Conservation (phyloP, 2,113 vertebrate species). For the Hippocampus barbouri region DNA sequence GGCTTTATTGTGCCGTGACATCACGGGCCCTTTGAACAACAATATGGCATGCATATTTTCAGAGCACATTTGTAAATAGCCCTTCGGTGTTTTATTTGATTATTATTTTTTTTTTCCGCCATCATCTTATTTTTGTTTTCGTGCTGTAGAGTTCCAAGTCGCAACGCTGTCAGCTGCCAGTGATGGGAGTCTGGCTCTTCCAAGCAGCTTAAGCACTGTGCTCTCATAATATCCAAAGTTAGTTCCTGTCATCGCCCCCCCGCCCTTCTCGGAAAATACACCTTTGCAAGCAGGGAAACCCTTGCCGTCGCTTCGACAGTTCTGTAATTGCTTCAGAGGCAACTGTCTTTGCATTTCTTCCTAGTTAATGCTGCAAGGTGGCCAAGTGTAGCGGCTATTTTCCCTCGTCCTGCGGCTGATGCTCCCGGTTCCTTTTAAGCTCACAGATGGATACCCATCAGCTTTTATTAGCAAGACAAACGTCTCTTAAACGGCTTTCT, state of each 20-base stretch:
- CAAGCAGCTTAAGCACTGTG: neutral
- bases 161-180: slow-evolving; percentile 44
- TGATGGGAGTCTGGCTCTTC: slow-evolving; percentile 33
- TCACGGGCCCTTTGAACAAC: neutral
- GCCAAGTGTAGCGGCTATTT: neutral
- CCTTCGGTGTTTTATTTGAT: neutral
- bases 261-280: slow-evolving; percentile 40
- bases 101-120: neutral
- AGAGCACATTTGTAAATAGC: neutral
- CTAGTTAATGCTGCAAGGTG: neutral
- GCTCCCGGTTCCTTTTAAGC: slow-evolving; percentile 20
- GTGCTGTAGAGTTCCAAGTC: neutral
- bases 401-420: neutral
- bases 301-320: neutral
- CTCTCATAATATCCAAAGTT: slow-evolving; percentile 11
- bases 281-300: neutral
- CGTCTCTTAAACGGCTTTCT: neutral
- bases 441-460: neutral
- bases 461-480: neutral
- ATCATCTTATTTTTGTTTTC: neutral
- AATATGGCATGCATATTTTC: neutral
- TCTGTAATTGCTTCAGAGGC: neutral
- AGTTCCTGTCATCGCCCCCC: slow-evolving; percentile 35
- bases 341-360: neutral
- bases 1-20: neutral